Percentiles rank a stretch among this genome's conserved stretches.
Evolutionary conservation across 2,113 vertebrate species (phyloP).

Genomic region (Indicator indicator): DNA sequence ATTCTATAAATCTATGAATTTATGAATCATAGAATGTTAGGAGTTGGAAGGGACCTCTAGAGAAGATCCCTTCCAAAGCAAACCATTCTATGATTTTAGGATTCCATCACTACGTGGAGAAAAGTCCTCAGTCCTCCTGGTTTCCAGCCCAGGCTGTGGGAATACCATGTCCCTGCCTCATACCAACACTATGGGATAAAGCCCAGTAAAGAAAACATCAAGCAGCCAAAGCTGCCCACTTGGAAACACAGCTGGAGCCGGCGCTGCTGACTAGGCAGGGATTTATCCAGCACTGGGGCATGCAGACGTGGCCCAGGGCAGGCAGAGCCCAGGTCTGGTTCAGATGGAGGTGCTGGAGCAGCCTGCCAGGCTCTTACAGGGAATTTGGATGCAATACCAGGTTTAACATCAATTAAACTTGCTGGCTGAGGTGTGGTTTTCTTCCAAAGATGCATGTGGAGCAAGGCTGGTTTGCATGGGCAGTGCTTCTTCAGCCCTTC

Average conservation of each 20-base stretch:
- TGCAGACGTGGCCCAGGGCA: neutral
- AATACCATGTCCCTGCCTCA: neutral
- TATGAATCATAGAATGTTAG: too few relatives aligned
- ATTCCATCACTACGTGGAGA: fast-evolving
- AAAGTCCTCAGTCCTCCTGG: fast-evolving
- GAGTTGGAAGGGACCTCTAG: too few relatives aligned
- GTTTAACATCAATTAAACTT: neutral
- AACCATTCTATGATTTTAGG: neutral
- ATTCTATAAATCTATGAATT: too few relatives aligned
- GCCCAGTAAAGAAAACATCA: neutral
- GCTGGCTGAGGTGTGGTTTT: neutral
- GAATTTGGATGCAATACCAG: neutral
- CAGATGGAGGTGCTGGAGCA: neutral
- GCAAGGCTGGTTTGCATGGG: neutral
- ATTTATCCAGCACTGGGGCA: neutral
- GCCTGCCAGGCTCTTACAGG: fast-evolving
- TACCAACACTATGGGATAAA: neutral
- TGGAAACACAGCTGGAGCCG: neutral
- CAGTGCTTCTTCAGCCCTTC: neutral
- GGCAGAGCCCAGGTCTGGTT: neutral
- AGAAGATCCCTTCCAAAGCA: too few relatives aligned
- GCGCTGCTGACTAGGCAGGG: constrained; percentile 16
- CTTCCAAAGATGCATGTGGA: fast-evolving
- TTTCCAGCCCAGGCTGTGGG: neutral
- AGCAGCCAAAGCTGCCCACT: neutral